Percentiles rank a stretch among this genome's conserved stretches.
phyloP scores from a whole-genome alignment of 2,888 invertebrate species.

The Cantharis lateralis region DNA sequence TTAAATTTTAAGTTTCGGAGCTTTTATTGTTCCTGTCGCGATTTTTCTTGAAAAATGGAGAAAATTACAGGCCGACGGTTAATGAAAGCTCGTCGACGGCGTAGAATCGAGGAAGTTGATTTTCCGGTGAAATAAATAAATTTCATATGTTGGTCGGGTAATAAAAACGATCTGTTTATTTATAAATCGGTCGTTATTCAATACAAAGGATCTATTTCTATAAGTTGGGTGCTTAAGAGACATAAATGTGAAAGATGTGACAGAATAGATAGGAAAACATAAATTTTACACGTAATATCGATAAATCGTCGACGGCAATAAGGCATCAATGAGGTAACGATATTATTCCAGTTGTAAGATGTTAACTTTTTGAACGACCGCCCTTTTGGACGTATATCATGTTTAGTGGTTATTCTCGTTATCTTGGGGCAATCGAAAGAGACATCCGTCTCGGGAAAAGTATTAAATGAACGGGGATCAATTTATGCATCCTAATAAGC shows the following conservation, averaged over 20 bases:
- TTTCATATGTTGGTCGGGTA: neutral
- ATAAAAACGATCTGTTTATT: constrained; percentile 1
- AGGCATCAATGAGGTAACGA: constrained; percentile 28
- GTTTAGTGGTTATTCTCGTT: constrained; percentile 51
- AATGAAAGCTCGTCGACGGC: neutral
- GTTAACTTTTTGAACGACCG: constrained; percentile 33
- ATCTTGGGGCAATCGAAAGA: constrained; percentile 47
- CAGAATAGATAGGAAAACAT: constrained; percentile 17
- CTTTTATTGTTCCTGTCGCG: neutral
- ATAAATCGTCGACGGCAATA: constrained; percentile 32
- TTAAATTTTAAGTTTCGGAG: neutral
- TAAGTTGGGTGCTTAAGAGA: constrained; percentile 10
- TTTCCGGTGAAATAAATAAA: neutral
- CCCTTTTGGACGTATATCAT: constrained; percentile 45
- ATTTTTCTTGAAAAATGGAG: neutral
- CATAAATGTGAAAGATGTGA: constrained; percentile 31
- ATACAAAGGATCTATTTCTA: constrained; percentile 10
- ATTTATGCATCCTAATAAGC: constrained; percentile 48
- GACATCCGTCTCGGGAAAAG: constrained; percentile 49
- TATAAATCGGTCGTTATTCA: constrained; percentile 5
- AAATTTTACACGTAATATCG: constrained; percentile 31
- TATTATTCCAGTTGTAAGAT: constrained; percentile 33
- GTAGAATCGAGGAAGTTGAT: neutral
- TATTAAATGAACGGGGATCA: constrained; percentile 47
- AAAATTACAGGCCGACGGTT: neutral